Evolutionary conservation across 2,797 vertebrate genomes (phyloP).

Genomic region (Sebastes trivittatus): DNA sequence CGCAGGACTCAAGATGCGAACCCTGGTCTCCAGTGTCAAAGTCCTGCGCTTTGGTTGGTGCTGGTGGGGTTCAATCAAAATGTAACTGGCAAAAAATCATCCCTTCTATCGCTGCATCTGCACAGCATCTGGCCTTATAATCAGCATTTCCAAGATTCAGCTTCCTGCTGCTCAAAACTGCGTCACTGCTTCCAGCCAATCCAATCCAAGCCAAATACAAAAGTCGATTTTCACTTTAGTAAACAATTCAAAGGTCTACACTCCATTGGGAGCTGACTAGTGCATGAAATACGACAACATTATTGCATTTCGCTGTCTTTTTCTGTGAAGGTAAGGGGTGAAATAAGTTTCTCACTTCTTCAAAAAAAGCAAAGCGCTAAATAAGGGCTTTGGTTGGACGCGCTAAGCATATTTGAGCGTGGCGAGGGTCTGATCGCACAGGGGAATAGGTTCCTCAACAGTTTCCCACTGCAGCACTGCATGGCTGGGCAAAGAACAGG

Average conservation of each 20-base stretch:
- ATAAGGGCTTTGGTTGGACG: constrained; percentile 65
- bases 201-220: neutral
- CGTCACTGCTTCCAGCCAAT: constrained; percentile 11
- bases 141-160: neutral
- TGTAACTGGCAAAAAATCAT: neutral
- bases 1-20: neutral
- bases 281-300: constrained; percentile 63
- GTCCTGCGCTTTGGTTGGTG: neutral
- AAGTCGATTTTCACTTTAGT: constrained; percentile 46
- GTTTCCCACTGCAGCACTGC: constrained; percentile 45
- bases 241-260: constrained; percentile 53
- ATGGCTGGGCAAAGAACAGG: constrained; percentile 15
- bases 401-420: constrained; percentile 75
- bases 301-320: constrained; percentile 63
- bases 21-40: neutral
- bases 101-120: neutral
- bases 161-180: neutral
- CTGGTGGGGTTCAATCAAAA: neutral
- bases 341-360: constrained; percentile 47
- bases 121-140: neutral
- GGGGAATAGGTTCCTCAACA: constrained; percentile 49
- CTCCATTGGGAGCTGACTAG: constrained; percentile 69
- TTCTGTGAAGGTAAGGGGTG: constrained; percentile 40
- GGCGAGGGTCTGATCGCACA: constrained; percentile 49
- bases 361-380: constrained; percentile 55